These are phyloP conservation scores for Melanerpes formicivorus DNA, from an alignment of 2,113 vertebrate genomes.

Conservation along the genomic window DNA sequence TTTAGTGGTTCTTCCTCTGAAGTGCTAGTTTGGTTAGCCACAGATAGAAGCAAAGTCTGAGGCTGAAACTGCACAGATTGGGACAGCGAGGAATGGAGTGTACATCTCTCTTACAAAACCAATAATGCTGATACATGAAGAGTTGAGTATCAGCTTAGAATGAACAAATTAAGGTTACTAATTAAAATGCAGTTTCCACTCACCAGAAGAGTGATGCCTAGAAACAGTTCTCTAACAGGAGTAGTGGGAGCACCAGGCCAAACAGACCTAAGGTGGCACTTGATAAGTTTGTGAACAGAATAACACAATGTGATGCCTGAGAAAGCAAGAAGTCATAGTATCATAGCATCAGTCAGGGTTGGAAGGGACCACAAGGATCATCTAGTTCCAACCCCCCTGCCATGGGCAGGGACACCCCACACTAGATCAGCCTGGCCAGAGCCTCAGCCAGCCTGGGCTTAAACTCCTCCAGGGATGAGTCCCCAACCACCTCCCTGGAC, in stretches of 20 bases:
- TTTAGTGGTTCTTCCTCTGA: background rate
- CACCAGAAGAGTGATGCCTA: background rate
- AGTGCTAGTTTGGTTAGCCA: background rate
- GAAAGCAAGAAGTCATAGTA: background rate
- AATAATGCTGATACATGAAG: background rate
- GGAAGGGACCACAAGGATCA: too few species aligned
- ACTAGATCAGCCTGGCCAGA: too few species aligned
- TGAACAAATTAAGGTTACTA: background rate
- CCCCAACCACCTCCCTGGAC: too few species aligned
- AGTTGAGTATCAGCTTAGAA: background rate
- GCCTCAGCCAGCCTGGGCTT: too few species aligned
- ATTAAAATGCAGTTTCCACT: background rate
- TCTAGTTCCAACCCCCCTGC: too few species aligned
- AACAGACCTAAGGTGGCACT: background rate
- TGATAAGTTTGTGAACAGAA: background rate
- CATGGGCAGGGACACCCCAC: too few species aligned
- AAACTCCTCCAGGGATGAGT: too few species aligned
- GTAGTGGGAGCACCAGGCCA: background rate
- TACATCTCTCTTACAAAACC: accelerated
- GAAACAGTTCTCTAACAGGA: background rate
- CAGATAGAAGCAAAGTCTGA: background rate
- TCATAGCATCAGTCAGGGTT: too few species aligned
- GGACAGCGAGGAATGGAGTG: background rate
- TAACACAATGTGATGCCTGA: background rate
- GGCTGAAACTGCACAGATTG: background rate